Base-by-base conservation (phyloP, 1,140 invertebrate genomes). In the Anastatus disparis region DNA sequence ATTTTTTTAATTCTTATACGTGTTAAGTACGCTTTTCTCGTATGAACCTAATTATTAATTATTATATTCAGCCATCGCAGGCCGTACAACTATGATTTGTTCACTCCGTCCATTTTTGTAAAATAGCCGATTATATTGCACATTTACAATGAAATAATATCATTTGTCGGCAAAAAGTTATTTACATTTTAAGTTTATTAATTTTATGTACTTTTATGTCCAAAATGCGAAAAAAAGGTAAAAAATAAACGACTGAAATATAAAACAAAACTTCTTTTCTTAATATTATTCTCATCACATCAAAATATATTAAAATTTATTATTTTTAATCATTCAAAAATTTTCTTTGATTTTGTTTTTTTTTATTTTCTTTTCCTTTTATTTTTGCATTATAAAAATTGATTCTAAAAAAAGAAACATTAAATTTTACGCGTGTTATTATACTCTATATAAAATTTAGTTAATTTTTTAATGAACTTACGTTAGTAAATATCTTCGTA, bases 71-170 rank as follows among this genome's bases (percentile, higher is more conserved):
- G 42, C 22, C 50, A 63, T 40, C 52, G 31, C 52, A 58, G 52
- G 50, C 52, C 52, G 61, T 64, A 64, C 61, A 63, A 31, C 24
- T 64, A 70, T 64, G 35, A 70, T 70, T 70, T 59, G 22, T 65
- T 65, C 62, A 66, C 55, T 71, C 70, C 70, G 70, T 71, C 70
- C 70, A 71, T 66, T 71, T 65, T 71, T 71, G 55, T 65, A 64
- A 70, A 52, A 70, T 44, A 56, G 42, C 52, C 52, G 38, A 70
- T 56, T 63, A 53, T 17, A 70, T 58, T 70, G 68, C 68, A 64
- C 68, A 64, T 64, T 38, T 70, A 44, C 24, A 48, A 64, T 31
- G 56, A 42, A n/a, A 29, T 13, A 46, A 48, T 40, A 64, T 63
- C 12, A 24, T 56, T 44, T 70, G 29, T 58, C 52, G 29, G 59